Evolutionary conservation across 2,113 vertebrate species (phyloP), one percentile per base, ranked within the genome.

Genomic region (Rhabdomys dilectus): DNA sequence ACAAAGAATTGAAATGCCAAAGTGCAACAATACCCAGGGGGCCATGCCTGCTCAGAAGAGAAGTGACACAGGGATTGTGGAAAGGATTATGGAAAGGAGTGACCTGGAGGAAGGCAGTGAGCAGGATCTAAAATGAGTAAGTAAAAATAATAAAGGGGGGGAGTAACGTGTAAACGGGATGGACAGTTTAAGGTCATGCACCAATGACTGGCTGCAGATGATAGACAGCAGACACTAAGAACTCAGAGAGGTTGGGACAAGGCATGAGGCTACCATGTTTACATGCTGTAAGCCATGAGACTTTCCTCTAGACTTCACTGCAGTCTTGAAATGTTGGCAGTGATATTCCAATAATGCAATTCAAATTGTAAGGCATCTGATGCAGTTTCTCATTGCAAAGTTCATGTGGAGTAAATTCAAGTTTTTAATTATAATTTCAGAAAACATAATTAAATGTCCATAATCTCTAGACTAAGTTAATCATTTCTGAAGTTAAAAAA

Each of bases 211-310:
- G 19, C 22, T 42, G 0, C 2, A 70, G 48, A 70, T 19, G 11
- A 58, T 31, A 76, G 0, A 58, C 36, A 76, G 0, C 26, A 73
- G 51, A 13, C 3, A 64, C 36, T 26, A 24, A 24, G n/a, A 58
- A 15, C 36, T 56, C 45, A 56, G 16, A 51, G 9, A 3, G 45
- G 4, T 0, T 42, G n/a, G 15, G 24, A 15, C 10, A 39, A 0
- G 5, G 11, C 21, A 58, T 19, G 13, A 5, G 26, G 0, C 80
- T 39, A 6, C 13, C 72, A 62, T 7, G 3, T 66, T 45, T 21
- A 0, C 2, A n/a, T 45, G 7, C 22, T 9, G 2, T 3, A 10
- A 24, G 1, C 29, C 48, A 19, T 22, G 8, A 4, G 34, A 42
- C 16, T 2, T 75, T 39, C 22, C 36, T 60, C 19, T 62, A 36